Evolutionary conservation across 2,888 invertebrate species (phyloP), one percentile per base, ranked within the genome.

Genomic region (Phania funesta): DNA sequence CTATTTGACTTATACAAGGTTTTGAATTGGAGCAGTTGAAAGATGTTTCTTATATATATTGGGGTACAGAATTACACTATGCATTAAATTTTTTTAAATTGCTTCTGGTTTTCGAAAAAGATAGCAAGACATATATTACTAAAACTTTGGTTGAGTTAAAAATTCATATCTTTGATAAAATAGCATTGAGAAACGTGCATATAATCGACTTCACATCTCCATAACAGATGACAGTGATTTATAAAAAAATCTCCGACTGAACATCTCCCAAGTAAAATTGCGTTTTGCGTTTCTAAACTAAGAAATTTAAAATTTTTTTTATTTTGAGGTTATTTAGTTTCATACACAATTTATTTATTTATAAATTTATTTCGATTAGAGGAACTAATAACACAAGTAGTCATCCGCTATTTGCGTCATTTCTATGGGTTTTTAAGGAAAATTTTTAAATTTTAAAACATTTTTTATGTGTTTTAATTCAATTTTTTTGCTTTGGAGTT

Each of bases 401-500:
- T 46, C 41, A 64, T 64, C 73, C 73, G 56, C 73, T 77, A 74
- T 68, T 58, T 68, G 77, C 68, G n/a, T 35, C 32, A 48, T 48
- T 56, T 56, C 48, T 48, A 64, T 38, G 54, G 38, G 11, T 52
- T 73, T 62, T 73, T 74, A 77, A 77, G 74, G 68, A 64, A 56
- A 68, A 54, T 54, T 67, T 76, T 60, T n/a, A 20, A 3, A n/a
- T 2, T 58, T 18, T 16, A 32, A 20, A 48, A 22, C 4, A 16
- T 18, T 50, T 13, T 8, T 22, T 62, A 64, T 68, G 44, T 60
- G 56, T 77, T 68, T 18, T 58, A 73, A 74, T 77, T 60, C 29
- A 16, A 18, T 16, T 38, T 48, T 41, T 54, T 22, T 26, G 16
- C 13, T 7, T 56, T 62, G 16, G 18, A 22, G 8, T 22, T 16